Conservation (phyloP, 2,797 vertebrate genomes). For the Menidia menidia region DNA sequence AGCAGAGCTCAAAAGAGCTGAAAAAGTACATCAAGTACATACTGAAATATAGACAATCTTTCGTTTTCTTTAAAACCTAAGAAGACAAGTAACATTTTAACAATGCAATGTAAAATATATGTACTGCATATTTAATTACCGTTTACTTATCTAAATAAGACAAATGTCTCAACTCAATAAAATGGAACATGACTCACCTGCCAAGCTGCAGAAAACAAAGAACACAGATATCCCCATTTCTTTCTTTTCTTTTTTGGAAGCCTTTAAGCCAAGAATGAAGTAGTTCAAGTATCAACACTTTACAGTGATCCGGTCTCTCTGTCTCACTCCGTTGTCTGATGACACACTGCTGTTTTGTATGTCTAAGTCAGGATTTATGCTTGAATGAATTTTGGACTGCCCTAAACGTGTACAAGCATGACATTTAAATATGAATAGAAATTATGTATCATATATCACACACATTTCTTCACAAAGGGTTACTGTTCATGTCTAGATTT, state of each 20-base stretch:
- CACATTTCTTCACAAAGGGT: too few species aligned
- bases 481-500: background rate
- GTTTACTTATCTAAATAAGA: background rate
- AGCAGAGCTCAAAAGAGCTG: conserved; percentile 58
- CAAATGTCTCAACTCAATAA: background rate
- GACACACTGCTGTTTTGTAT: conserved; percentile 23
- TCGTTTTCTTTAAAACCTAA: background rate
- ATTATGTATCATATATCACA: background rate
- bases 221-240: conserved; percentile 42
- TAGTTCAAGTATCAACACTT: background rate
- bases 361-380: conserved; percentile 64
- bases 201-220: conserved; percentile 55
- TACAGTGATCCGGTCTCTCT: background rate
- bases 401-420: conserved; percentile 57
- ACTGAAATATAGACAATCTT: background rate
- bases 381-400: conserved; percentile 46
- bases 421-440: background rate
- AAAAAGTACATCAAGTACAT: conserved; percentile 5
- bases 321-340: background rate
- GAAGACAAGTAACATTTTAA: background rate
- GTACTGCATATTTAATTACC: background rate
- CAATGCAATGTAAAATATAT: background rate
- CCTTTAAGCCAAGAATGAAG: conserved; percentile 7
- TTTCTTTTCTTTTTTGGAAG: background rate
- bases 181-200: conserved; percentile 58